Evolutionary conservation across 2,888 invertebrate species (phyloP), one percentile per base, ranked within the genome.

Genomic region (Polydesmus complanatus): DNA sequence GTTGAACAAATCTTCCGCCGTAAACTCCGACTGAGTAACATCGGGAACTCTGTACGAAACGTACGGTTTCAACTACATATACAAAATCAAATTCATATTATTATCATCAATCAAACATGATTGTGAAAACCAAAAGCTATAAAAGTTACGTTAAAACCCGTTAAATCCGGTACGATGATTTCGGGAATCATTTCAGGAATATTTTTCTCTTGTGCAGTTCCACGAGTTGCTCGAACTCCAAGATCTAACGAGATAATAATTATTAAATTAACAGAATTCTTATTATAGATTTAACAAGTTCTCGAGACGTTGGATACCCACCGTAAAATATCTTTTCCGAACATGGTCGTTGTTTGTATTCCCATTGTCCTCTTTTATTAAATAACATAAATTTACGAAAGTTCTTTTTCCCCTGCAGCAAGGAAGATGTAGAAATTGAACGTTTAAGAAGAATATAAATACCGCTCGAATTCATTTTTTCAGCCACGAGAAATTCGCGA

Each of bases 161-260:
- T 83, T 25, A 98, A 75, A 73, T 94, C 84, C 0, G 97, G 97
- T 1, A 97, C 95, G 61, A 97, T 82, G 19, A 97, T 72, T 71
- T 95, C 88, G 0, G 96, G 94, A 65, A 91, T 81, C 84, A 85
- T 92, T 78, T 96, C 95, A 1, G 87, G 86, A n/a, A n/a, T n/a
- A n/a, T n/a, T n/a, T n/a, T n/a, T n/a, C n/a, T n/a, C n/a, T 2
- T 96, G 62, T 49, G 19, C 54, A 19, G n/a, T n/a, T 26, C 56
- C 51, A 14, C 3, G 1, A 14, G 26, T 47, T 2, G 25, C 23
- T 59, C 83, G 80, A 0, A 84, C 83, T 21, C 89, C 89, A 65
- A 86, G 79, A 66, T 65, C 67, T 67, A 61, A 1, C 50, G 62
- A 54, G 27, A 27, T 50, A 27, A 21, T 3, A 18, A 25, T 3